A percentile compares a stretch with the other conserved stretches of the same genome.
Evolutionary conservation across 2,888 invertebrate species (phyloP).

Genomic region (Tanypteryx hageni): DNA sequence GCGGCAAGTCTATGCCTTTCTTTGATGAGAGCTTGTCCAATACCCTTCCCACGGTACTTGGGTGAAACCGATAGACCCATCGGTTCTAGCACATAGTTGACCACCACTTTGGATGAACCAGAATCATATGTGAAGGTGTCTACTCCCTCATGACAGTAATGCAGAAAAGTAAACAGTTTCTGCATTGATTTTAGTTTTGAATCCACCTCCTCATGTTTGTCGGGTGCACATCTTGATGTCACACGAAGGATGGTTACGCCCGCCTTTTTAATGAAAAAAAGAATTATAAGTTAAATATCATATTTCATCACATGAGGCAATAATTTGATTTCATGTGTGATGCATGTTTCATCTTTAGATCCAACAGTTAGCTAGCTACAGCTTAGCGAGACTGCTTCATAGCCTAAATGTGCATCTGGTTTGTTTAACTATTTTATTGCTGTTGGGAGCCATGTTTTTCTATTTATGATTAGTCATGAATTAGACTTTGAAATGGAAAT

Average conservation of each 20-base stretch:
- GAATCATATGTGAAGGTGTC: background rate
- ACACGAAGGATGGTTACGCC: slow-evolving; percentile 44
- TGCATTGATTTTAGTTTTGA: slow-evolving; percentile 16
- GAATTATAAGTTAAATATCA: background rate
- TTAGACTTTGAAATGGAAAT: no score
- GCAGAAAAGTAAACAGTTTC: background rate
- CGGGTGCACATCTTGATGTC: background rate
- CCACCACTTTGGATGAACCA: slow-evolving; percentile 23
- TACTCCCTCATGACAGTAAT: slow-evolving; percentile 6
- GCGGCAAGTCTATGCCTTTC: slow-evolving; percentile 5
- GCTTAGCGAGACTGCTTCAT: no score
- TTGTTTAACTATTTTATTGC: no score
- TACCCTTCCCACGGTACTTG: background rate
- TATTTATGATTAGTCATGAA: no score
- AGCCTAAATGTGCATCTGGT: no score
- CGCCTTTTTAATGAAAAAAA: background rate
- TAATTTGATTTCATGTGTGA: no score
- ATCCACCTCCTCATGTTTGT: slow-evolving; percentile 15
- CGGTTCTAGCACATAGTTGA: slow-evolving; percentile 18
- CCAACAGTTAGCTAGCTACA: no score
- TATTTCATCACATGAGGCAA: no score
- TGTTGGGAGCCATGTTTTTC: no score
- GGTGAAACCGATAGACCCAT: slow-evolving; percentile 32
- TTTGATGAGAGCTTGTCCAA: slow-evolving; percentile 33
- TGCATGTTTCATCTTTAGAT: no score